Evolutionary conservation across 2,797 vertebrate species (phyloP), one percentile per base, ranked within the genome.

Genomic region (Dermochelys coriacea): DNA sequence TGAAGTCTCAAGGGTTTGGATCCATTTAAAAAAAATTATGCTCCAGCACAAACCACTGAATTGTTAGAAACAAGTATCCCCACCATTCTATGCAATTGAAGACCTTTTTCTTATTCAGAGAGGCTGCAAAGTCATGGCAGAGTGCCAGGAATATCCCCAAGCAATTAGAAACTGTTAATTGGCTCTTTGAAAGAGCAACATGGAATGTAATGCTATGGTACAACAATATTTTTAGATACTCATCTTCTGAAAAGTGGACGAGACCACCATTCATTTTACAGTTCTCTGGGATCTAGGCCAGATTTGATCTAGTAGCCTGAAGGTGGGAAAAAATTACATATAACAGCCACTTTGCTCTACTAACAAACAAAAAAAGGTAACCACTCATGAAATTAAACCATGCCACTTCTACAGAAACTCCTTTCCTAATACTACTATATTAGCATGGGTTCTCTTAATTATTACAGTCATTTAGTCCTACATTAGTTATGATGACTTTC

Each of bases 21-120:
- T 59, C 19, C 1, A 1, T 89, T 89, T 14, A 86, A 37, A 6
- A 86, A 88, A 31, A 59, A 86, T 19, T 52, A 18, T 10, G 64
- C 9, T 12, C 0, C 0, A 5, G 68, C 19, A 41, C 82, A 91
- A 88, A 74, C 18, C 51, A 25, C 0, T 0, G 45, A n/a, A 41
- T 52, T 27, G 77, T 6, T 21, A 29, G 37, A 45, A 31, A 49
- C 88, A 0, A 0, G 54, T n/a, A 45, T 6, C 41, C 7, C 15
- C 8, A 74, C 8, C 21, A 31, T 4, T 41, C 55, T 37, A n/a
- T 77, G 14, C 52, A 19, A 45, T 27, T 41, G 51, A 41, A 5
- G 34, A 6, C 78, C 34, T 85, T 55, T 37, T 23, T 49, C 41
- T 61, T 61, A 61, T 80, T 57, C 41, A 45, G n/a, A 50, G 51